A percentile compares a stretch with the other conserved stretches of the same genome.
Evolutionary conservation across 2,113 vertebrate genomes (phyloP).

Genomic region (Empidonax alnorum): DNA sequence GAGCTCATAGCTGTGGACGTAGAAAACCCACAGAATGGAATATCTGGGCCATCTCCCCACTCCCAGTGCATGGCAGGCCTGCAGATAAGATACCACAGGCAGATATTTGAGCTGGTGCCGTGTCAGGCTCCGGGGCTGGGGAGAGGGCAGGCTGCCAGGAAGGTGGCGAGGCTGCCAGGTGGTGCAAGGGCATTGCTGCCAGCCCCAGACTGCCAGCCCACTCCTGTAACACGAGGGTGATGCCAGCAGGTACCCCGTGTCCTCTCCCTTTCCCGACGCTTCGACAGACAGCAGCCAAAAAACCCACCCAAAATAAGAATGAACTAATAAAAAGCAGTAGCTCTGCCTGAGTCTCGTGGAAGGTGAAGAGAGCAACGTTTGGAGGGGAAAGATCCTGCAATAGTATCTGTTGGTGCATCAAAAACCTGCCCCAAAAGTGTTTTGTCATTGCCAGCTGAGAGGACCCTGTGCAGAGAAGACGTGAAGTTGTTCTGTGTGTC

Average conservation of each 20-base stretch:
- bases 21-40: not conserved
- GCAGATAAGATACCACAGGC: not conserved
- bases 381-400: not conserved
- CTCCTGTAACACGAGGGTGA: not conserved
- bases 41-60: not conserved
- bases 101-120: accelerated
- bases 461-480: not conserved
- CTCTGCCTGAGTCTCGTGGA: not conserved
- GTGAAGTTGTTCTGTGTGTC: not conserved
- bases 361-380: not conserved
- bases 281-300: not conserved
- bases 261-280: not conserved
- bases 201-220: not conserved
- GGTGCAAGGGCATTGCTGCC: not conserved
- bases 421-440: not conserved
- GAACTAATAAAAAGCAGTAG: not conserved
- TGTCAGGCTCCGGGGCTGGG: not conserved
- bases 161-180: not conserved
- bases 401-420: not conserved
- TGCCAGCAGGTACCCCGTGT: not conserved
- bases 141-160: not conserved
- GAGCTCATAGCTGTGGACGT: not conserved
- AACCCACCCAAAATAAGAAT: not conserved
- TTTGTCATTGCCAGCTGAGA: not conserved
- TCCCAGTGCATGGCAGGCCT: not conserved